Conservation (phyloP, 1,140 invertebrate species). For the Bombus turneri region DNA sequence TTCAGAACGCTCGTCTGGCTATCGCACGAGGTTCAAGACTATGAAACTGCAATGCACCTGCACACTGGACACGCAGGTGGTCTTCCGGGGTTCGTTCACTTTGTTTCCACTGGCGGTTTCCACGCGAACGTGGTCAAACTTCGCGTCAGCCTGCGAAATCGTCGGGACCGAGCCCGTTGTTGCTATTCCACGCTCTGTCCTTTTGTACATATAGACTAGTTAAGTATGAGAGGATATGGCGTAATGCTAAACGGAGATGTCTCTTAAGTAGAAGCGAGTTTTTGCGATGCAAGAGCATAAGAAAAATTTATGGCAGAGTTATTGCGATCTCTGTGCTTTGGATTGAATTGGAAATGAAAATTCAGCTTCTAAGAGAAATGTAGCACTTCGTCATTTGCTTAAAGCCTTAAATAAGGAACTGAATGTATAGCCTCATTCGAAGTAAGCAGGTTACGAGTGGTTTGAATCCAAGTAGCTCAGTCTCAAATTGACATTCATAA, state of each 20-base stretch:
- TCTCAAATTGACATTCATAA: neutral
- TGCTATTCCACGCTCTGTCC: neutral
- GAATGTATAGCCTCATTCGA: neutral
- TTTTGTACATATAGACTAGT: neutral
- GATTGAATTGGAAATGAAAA: neutral
- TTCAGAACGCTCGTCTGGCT: conserved; percentile 26
- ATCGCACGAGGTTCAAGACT: conserved; percentile 54
- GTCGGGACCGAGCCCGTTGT: neutral
- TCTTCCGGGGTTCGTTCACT: conserved; percentile 48
- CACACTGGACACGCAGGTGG: conserved; percentile 60
- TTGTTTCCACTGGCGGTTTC: conserved; percentile 37
- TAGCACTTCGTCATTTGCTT: neutral
- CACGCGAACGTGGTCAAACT: conserved; percentile 3
- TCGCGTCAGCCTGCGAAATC: conserved; percentile 19
- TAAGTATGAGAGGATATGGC: neutral
- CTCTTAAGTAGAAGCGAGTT: neutral
- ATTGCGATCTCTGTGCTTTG: neutral
- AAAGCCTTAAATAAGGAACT: neutral
- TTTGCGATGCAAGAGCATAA: neutral
- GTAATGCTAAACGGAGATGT: neutral
- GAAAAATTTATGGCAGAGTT: neutral
- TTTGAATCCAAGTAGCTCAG: neutral
- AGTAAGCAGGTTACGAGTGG: neutral
- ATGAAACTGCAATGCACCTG: conserved; percentile 69
- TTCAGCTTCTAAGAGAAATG: neutral